A percentile compares a stretch with the other conserved stretches of the same genome.
These are phyloP conservation scores for Trichoplusia ni DNA, from an alignment of 1,140 invertebrate species.

Conservation along the genomic window DNA sequence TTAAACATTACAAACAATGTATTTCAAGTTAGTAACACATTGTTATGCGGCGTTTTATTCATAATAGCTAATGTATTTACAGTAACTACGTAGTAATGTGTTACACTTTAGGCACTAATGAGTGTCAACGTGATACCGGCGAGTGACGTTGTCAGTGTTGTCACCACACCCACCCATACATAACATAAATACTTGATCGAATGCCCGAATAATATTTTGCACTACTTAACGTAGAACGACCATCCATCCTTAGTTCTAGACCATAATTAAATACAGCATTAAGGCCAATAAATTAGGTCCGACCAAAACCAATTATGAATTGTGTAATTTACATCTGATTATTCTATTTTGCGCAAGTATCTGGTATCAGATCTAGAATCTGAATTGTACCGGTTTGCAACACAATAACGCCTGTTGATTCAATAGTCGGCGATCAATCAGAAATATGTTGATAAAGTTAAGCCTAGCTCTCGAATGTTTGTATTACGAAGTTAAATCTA, in stretches of 20 bases:
- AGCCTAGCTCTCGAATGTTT: neutral
- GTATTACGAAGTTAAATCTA: neutral
- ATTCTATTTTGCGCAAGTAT: neutral
- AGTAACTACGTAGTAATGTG: neutral
- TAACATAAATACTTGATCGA: neutral
- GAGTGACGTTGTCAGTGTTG: neutral
- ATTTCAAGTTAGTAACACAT: slow-evolving; percentile 29
- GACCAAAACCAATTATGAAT: too few relatives aligned
- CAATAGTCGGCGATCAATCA: slow-evolving; percentile 3
- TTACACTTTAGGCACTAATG: neutral
- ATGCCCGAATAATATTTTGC: neutral
- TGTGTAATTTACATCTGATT: too few relatives aligned
- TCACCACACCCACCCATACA: slow-evolving; percentile 19
- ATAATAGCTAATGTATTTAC: neutral
- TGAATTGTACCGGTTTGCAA: neutral
- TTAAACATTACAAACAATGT: slow-evolving; percentile 23
- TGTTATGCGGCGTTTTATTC: slow-evolving; percentile 15
- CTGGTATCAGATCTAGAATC: neutral
- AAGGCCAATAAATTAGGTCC: too few relatives aligned
- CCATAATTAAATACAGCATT: neutral
- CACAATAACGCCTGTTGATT: neutral
- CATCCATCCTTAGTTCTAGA: neutral
- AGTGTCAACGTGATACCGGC: neutral
- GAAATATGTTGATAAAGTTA: neutral
- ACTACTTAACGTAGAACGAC: neutral